phyloP scores from a whole-genome alignment of 2,888 invertebrate genomes.

The Mythimna ferrago region DNA sequence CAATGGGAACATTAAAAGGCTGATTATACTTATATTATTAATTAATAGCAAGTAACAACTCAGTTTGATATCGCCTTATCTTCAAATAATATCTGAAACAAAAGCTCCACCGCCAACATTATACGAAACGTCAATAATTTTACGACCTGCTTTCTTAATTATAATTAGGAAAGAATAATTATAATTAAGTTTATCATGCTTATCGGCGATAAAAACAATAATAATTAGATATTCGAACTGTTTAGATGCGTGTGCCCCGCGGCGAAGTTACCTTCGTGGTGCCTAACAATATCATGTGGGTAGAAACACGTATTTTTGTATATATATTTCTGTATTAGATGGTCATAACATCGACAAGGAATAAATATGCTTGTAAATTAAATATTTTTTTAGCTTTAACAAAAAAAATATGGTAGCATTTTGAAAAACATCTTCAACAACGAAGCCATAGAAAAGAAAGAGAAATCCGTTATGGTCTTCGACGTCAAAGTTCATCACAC shows the following conservation, averaged over 20 bases:
- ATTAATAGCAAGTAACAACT: slow-evolving; percentile 22
- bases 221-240: slow-evolving; percentile 31
- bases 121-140: slow-evolving; percentile 37
- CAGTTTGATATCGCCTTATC: slow-evolving; percentile 49
- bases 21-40: no score
- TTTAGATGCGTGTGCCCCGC: slow-evolving; percentile 41
- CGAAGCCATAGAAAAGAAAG: no score
- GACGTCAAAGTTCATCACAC: no score
- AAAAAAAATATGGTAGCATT: no score
- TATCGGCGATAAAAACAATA: slow-evolving; percentile 50
- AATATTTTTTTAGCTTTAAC: no score
- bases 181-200: slow-evolving; percentile 53
- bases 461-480: no score
- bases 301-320: slow-evolving; percentile 1
- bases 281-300: slow-evolving; percentile 32
- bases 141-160: slow-evolving; percentile 44
- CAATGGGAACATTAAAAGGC: no score
- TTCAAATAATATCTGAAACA: slow-evolving; percentile 40
- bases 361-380: no score
- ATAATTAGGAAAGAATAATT: slow-evolving; percentile 55
- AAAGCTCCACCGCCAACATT: slow-evolving; percentile 19
- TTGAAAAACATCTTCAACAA: no score
- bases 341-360: not conserved
- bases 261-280: slow-evolving; percentile 24
- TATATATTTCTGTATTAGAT: not conserved